Evolutionary conservation across 2,797 vertebrate genomes (phyloP).

Genomic region (Poeciliopsis infans): DNA sequence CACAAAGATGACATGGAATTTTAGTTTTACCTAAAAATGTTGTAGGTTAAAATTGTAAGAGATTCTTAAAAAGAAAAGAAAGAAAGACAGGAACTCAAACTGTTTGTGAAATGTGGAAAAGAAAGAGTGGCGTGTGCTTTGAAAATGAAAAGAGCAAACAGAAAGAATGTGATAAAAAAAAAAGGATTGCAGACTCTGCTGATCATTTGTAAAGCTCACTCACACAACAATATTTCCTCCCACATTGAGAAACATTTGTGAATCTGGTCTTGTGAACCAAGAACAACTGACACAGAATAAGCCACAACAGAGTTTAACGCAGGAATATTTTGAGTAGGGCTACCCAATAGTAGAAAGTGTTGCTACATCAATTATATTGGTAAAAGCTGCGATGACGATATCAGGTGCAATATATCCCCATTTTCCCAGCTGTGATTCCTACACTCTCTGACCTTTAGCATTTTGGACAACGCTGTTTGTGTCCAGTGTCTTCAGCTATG

Average conservation of each 20-base stretch:
- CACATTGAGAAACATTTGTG: conserved; percentile 70
- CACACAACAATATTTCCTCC: conserved; percentile 69
- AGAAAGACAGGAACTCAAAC: conserved; percentile 46
- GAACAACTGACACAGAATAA: conserved; percentile 30
- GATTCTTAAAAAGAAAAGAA: conserved; percentile 14
- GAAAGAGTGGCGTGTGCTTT: not conserved
- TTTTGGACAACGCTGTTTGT: not conserved
- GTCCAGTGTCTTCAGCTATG: not conserved
- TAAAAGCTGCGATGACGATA: not conserved
- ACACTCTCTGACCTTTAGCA: not conserved
- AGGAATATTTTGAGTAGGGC: conserved; percentile 3
- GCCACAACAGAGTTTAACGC: conserved; percentile 37
- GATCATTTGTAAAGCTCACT: conserved; percentile 51
- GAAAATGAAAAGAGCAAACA: not conserved
- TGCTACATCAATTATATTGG: not conserved
- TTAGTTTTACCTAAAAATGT: not conserved
- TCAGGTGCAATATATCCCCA: not conserved
- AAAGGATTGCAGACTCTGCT: not conserved
- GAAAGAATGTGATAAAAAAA: not conserved
- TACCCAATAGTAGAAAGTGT: not conserved
- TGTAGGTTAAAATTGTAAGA: not conserved
- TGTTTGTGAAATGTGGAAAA: conserved; percentile 62
- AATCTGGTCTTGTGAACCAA: conserved; percentile 54
- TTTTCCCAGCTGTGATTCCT: not conserved
- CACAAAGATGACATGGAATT: not conserved